phyloP scores from a whole-genome alignment of 53 echinoderm and acorn worm genomes.

The Glandiceps talaboti region DNA sequence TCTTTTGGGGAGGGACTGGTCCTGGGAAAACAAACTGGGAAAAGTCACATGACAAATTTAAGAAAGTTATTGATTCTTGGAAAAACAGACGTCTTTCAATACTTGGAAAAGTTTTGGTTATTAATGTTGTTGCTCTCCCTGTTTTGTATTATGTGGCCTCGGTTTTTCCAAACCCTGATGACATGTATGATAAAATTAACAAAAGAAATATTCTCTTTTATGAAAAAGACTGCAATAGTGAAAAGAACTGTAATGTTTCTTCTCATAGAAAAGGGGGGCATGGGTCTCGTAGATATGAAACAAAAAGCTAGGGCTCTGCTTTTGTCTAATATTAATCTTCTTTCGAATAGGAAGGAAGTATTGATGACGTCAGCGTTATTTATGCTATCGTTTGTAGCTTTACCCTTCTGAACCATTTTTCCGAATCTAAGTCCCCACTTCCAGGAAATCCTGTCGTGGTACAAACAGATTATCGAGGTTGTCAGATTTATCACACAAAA shows the following conservation, averaged over 20 bases:
- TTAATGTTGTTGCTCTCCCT: conserved; percentile 9
- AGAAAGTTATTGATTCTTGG: conserved; percentile 3
- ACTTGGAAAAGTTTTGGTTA: conserved; percentile 12
- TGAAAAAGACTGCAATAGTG: no score
- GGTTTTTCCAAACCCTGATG: conserved; percentile 1
- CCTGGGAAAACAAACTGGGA: conserved; percentile 5
- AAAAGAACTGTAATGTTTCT: conserved; percentile 4
- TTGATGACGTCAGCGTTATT: neutral
- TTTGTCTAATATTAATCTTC: neutral
- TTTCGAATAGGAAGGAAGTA: neutral
- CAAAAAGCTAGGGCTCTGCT: neutral
- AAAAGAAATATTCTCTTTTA: no score
- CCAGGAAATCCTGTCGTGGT: neutral
- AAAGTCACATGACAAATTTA: conserved; percentile 4
- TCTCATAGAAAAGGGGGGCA: neutral
- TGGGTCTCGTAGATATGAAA: neutral
- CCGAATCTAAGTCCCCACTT: neutral
- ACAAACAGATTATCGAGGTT: neutral
- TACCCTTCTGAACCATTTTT: neutral
- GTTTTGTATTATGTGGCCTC: conserved; percentile 2
- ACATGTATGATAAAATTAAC: neutral
- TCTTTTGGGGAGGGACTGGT: conserved; percentile 5
- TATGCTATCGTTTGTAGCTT: no score
- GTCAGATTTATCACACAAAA: no score
- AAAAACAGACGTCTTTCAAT: neutral